A percentile compares a stretch with the other conserved stretches of the same genome.
These are phyloP conservation scores for Petroica traversi DNA, from an alignment of 2,113 vertebrate species.

Conservation along the genomic window DNA sequence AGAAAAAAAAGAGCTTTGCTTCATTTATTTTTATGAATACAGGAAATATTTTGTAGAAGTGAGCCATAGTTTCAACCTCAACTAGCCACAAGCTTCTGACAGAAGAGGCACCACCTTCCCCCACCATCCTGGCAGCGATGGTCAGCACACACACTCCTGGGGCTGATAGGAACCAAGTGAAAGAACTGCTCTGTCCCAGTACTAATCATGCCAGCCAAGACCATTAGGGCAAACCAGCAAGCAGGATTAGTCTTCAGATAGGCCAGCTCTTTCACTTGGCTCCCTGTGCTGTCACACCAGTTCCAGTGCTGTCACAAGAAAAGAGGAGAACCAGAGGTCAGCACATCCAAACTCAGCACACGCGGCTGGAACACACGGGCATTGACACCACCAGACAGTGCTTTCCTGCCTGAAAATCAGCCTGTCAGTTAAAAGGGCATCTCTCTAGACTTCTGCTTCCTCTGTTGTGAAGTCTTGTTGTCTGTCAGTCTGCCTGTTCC, in stretches of 20 bases:
- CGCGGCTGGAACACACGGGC: rapidly evolving
- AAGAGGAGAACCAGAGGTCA: background rate
- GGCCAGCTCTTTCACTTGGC: background rate
- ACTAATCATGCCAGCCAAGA: background rate
- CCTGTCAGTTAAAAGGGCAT: background rate
- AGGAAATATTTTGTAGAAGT: background rate
- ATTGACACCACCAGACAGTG: background rate
- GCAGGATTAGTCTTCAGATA: background rate
- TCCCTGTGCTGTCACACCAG: background rate
- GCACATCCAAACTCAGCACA: rapidly evolving
- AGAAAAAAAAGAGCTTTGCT: background rate
- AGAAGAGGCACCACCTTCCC: background rate
- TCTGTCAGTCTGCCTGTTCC: background rate
- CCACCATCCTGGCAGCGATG: rapidly evolving
- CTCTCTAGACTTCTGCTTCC: background rate
- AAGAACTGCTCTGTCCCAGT: background rate
- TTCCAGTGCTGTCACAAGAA: background rate
- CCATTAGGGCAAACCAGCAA: background rate
- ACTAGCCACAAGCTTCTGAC: background rate
- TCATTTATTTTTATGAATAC: background rate
- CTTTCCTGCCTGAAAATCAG: background rate
- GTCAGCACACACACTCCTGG: background rate
- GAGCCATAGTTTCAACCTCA: background rate
- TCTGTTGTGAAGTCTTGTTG: background rate
- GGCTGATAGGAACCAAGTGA: background rate